Evolutionary conservation across 2,888 invertebrate species (phyloP).

Genomic region (Lycophotia porphyrea): DNA sequence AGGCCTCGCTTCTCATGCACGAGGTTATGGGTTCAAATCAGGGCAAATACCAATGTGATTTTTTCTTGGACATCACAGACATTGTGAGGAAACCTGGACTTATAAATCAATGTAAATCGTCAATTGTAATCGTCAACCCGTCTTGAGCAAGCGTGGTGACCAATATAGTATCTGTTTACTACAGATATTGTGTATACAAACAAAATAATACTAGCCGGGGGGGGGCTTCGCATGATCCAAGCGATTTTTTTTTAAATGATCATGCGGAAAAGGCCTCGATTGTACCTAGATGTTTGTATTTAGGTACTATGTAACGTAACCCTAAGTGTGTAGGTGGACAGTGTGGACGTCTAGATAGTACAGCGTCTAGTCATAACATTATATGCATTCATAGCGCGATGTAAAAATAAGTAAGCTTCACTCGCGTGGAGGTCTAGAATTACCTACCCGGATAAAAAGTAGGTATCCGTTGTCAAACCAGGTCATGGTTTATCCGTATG

Average conservation of each 20-base stretch:
- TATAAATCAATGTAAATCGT: too few species aligned
- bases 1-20: neutral
- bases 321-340: constrained; percentile 31
- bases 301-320: constrained; percentile 7
- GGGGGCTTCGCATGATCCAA: too few species aligned
- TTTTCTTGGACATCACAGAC: neutral
- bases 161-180: too few species aligned
- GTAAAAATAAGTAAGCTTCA: constrained; percentile 7
- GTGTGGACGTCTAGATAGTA: constrained; percentile 13
- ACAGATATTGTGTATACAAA: too few species aligned
- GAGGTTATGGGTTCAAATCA: neutral
- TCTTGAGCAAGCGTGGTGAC: too few species aligned
- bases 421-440: neutral
- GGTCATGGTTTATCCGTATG: neutral
- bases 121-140: too few species aligned
- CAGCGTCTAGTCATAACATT: constrained; percentile 53
- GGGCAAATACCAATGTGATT: neutral
- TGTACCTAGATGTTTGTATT: neutral
- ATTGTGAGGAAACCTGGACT: constrained; percentile 1
- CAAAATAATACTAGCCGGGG: too few species aligned
- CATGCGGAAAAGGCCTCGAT: too few species aligned
- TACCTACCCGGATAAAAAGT: neutral
- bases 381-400: too few species aligned
- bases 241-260: too few species aligned
- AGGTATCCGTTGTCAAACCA: neutral